Percentiles rank a stretch among this genome's conserved stretches.
These are phyloP conservation scores for Prorops nasuta DNA, from an alignment of 1,140 invertebrate genomes.

Conservation along the genomic window DNA sequence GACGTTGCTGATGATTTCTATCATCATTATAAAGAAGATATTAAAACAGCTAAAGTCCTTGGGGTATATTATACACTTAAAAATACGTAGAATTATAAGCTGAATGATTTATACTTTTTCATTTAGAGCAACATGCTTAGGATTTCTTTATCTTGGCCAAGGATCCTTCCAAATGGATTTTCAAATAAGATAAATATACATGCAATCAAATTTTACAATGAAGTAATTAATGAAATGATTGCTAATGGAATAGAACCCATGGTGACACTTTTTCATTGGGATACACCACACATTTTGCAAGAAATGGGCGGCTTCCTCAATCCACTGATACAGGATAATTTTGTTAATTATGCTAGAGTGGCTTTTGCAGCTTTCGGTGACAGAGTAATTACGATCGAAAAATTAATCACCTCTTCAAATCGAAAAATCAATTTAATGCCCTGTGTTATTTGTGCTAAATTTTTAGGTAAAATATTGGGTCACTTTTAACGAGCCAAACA, in stretches of 20 bases:
- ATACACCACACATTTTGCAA: constrained; percentile 13
- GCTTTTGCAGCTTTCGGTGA: constrained; percentile 34
- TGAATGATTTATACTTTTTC: background rate
- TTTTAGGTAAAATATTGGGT: constrained; percentile 56
- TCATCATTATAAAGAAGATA: constrained; percentile 65
- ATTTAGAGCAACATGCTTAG: constrained; percentile 44
- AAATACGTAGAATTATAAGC: background rate
- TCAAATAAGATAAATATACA: constrained; percentile 50
- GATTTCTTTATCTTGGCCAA: constrained; percentile 60
- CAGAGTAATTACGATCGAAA: no score
- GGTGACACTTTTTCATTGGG: constrained; percentile 3
- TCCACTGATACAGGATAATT: constrained; percentile 21
- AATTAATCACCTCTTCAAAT: no score
- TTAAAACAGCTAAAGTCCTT: constrained; percentile 59
- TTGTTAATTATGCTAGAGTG: constrained; percentile 25
- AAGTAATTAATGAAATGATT: constrained; percentile 55
- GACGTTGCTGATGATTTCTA: constrained; percentile 61
- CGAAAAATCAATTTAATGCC: no score
- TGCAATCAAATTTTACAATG: constrained; percentile 58
- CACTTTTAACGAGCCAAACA: constrained; percentile 57
- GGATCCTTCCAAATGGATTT: constrained; percentile 56
- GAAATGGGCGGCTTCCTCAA: constrained; percentile 30
- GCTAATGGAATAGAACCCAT: constrained; percentile 28
- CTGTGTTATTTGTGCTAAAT: background rate
- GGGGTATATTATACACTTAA: constrained; percentile 40